Base-by-base conservation (phyloP, 1,140 invertebrate genomes). In the Meloidogyne exigua region DNA sequence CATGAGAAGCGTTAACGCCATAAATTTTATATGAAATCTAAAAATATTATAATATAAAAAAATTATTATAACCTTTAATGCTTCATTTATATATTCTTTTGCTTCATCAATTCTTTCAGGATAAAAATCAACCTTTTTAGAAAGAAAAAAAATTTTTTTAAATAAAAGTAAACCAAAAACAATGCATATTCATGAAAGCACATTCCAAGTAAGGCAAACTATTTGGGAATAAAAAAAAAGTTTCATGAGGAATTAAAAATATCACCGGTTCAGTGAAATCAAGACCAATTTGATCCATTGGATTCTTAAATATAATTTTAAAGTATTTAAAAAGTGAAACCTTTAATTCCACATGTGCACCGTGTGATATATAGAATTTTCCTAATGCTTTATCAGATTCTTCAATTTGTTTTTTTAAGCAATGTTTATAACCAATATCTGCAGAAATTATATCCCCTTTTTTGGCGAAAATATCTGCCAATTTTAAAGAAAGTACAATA, bases 81-180 rank as follows among this genome's bases (percentile, higher is more conserved):
- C 86, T 71, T 87, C 85, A 65, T 87, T 81, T 63, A 87, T 82
- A 71, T 84, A 88, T 68, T 87, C 87, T 68, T 80, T 75, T 23
- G 81, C 85, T 72, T 87, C 85, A 15, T 72, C 68, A 26, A 82
- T 13, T 28, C 85, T 68, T 49, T 86, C 86, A 36, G 71, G 81
- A 39, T 75, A 75, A 78, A 87, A 80, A 36, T 83, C 72, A 39
- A 84, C 69, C 81, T 84, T n/a, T 57, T 57, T n/a, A 39, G 3
- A 39, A 10, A 39, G 42, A 26, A 74, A 32, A 64, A 62, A 81
- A 18, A 13, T 77, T 11, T 18, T 11, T 71, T 0, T 70, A 15
- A 77, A 32, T 32, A 75, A 75, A 65, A 76, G 72, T 69, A 75
- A 11, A 85, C 82, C 39, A 87, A 68, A 68, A 87, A 87, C 44